Conservation (phyloP, 2,113 vertebrate species). For the Leiothrix lutea region DNA sequence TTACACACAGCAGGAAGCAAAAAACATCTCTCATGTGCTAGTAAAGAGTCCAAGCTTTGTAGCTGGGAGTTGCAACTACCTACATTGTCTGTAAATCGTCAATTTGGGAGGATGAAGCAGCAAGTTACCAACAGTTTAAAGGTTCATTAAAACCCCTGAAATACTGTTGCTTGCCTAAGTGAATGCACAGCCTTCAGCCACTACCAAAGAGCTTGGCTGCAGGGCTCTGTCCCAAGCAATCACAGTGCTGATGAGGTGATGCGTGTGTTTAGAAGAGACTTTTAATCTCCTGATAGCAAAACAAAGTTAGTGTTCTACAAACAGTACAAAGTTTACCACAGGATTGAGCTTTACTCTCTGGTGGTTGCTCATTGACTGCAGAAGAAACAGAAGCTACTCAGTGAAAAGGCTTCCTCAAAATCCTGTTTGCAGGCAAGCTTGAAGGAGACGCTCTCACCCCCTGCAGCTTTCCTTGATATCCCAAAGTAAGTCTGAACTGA, state of each 20-base stretch:
- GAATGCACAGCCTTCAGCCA: neutral
- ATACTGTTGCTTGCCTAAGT: neutral
- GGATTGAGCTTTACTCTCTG: constrained; percentile 55
- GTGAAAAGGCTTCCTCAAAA: neutral
- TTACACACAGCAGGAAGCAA: neutral
- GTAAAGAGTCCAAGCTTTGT: neutral
- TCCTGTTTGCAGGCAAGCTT: neutral
- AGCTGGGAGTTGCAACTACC: neutral
- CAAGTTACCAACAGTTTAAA: neutral
- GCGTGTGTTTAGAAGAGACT: neutral
- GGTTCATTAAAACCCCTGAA: neutral
- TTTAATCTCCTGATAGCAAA: neutral
- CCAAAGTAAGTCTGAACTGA: constrained; percentile 19
- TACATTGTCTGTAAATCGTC: neutral
- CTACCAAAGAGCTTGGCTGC: neutral
- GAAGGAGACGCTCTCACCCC: neutral
- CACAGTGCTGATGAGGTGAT: fast-evolving
- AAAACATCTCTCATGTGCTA: fast-evolving
- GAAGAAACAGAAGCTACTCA: neutral
- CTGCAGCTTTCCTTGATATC: neutral
- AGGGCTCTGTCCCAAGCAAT: neutral
- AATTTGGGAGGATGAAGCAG: neutral
- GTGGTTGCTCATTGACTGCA: constrained; percentile 20
- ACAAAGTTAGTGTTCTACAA: neutral
- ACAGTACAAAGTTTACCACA: constrained; percentile 57